Evolutionary conservation across 2,113 vertebrate genomes (phyloP), one percentile per base, ranked within the genome.

Genomic region (Paramisgurnus dabryanus): DNA sequence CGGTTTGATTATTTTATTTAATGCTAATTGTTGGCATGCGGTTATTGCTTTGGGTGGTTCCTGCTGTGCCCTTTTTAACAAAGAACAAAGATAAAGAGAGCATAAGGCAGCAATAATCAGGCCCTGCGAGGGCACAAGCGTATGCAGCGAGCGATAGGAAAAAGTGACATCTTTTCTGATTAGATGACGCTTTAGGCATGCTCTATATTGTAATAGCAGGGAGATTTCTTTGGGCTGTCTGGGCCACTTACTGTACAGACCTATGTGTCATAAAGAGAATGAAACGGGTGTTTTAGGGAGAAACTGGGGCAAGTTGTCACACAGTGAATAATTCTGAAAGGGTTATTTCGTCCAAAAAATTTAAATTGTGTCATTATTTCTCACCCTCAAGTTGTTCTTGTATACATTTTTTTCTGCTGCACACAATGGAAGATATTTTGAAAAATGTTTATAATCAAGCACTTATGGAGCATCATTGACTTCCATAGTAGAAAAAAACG

Each of bases 181-280:
- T 84, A 78, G 81, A 68, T 81, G 81, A 80, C 58, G 17, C 82
- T 78, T 80, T 70, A 43, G 55, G 78, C 67, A 49, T 47, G 40
- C 80, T 67, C 65, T 41, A 55, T n/a, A 64, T 67, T 76, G 79
- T 84, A 82, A 80, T 66, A 22, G 40, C 60, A 78, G 86, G 73
- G 83, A 83, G 87, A 85, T 85, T 68, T 80, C 10, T 72, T 15
- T 76, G 91, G 84, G 91, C 22, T 5, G 84, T 55, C 27, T 65
- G 90, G 84, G 92, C n/a, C 9, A 84, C 9, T 53, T 13, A 3
- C 3, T 12, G 85, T 70, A 66, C 83, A 85, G 92, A 64, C 9
- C 61, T 72, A 80, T 86, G 90, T 88, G 63, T 87, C 87, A 71
- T 82, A 88, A 82, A 50, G 53, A 68, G 6, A 39, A 47, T 22